phyloP scores from a whole-genome alignment of 2,888 invertebrate species.

The Nemapogon koenigi region DNA sequence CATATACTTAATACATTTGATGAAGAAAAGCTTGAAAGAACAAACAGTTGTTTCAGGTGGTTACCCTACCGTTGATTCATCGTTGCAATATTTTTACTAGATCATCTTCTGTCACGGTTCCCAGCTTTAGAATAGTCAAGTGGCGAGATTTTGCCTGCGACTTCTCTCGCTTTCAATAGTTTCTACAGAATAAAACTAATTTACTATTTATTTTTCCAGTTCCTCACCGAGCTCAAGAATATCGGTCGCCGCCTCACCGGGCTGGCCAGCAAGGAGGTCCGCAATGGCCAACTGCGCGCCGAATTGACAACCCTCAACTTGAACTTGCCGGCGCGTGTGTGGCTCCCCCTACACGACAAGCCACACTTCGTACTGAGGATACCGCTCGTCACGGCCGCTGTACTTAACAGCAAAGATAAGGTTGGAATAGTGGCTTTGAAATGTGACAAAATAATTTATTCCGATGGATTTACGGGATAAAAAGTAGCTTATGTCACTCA shows the following conservation, averaged over 20 bases:
- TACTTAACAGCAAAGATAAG: slow-evolving; percentile 98
- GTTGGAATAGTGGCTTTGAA: no score
- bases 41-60: no score
- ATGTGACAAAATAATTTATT: no score
- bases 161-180: slow-evolving; percentile 1
- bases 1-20: no score
- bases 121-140: no score
- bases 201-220: slow-evolving; percentile 28
- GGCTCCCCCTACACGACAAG: slow-evolving; percentile 91
- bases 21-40: no score
- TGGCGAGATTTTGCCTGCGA: background rate
- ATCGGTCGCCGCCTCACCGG: slow-evolving; percentile 48
- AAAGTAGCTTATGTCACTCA: no score
- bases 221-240: slow-evolving; percentile 43
- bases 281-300: slow-evolving; percentile 90
- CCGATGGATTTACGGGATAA: no score
- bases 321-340: slow-evolving; percentile 96
- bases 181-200: slow-evolving; percentile 1
- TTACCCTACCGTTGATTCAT: no score
- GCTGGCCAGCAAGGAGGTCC: slow-evolving; percentile 73
- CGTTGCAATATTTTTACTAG: no score
- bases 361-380: slow-evolving; percentile 96
- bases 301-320: slow-evolving; percentile 93
- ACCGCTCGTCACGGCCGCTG: slow-evolving; percentile 96
- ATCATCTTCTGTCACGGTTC: no score